Evolutionary conservation across 2,797 vertebrate genomes (phyloP).

Genomic region (Toxotes lorentzi): DNA sequence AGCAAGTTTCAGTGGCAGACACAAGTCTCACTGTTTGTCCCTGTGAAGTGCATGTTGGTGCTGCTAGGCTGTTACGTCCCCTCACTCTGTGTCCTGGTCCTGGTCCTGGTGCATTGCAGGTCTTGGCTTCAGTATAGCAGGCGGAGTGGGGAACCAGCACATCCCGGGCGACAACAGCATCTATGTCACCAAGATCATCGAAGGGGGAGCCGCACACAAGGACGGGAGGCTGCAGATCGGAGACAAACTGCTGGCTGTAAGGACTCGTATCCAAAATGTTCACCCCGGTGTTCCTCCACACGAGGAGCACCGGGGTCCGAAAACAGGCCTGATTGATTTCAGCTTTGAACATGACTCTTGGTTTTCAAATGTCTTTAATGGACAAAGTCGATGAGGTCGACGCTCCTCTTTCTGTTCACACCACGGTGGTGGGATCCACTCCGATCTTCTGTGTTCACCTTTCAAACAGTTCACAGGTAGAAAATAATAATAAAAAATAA

Average conservation of each 20-base stretch:
- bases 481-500: too few relatives aligned
- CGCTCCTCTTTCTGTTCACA: too few relatives aligned
- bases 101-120: constrained; percentile 79
- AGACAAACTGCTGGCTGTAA: constrained; percentile 97
- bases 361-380: too few relatives aligned
- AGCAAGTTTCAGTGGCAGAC: not conserved
- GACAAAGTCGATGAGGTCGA: too few relatives aligned
- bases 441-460: too few relatives aligned
- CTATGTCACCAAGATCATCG: constrained; percentile 98
- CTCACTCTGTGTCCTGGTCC: not conserved
- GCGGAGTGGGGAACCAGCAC: constrained; percentile 98
- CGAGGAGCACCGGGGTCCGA: too few relatives aligned
- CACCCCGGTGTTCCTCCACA: too few relatives aligned
- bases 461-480: too few relatives aligned
- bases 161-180: constrained; percentile 99
- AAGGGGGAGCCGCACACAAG: constrained; percentile 97
- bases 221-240: constrained; percentile 96
- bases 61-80: not conserved
- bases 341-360: too few relatives aligned
- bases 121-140: constrained; percentile 98
- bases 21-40: not conserved
- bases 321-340: too few relatives aligned
- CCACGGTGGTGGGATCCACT: too few relatives aligned
- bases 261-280: not conserved
- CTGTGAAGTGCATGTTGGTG: not conserved